Evolutionary conservation across 2,888 invertebrate species (phyloP), one percentile per base, ranked within the genome.

Genomic region (Miltochrista miniata): DNA sequence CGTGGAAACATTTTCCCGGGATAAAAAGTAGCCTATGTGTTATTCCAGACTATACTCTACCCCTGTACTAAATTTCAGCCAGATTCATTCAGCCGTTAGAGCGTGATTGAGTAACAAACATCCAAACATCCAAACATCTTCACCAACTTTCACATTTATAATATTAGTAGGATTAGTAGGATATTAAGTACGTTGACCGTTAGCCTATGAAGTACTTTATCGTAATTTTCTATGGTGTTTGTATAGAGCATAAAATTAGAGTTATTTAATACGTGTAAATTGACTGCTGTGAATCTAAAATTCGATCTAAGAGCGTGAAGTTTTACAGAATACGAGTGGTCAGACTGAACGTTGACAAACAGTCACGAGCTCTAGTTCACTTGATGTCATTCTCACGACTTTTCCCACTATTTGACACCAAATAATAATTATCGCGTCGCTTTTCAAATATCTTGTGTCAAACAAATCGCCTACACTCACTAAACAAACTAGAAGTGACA

Each of bases 331-430:
- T 48, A 48, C n/a, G n/a, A n/a, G n/a, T n/a, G 31, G 45, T 57
- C n/a, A 30, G 34, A 14, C 13, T 31, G 14, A 15, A 15, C 15
- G 13, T 36, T 45, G 59, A 61, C 60, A 67, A 61, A 59, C 41
- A 70, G 69, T 74, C 75, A 74, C 73, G 73, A 75, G 63, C 50
- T 35, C 52, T 56, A 67, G 66, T 56, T 65, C 61, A 44, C 56
- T 61, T 74, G 67, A 72, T 76, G 70, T 67, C 66, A 69, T 72
- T 72, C 76, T 76, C 76, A 76, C 79, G 79, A 77, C 72, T 73
- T 71, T 73, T 72, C 74, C 67, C 68, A 69, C 72, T 64, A 74
- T 71, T 63, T 76, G 72, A 74, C 75, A 73, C 72, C 72, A 70
- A 76, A 72, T 72, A 68, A 74, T 70, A 73, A 72, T 71, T 74